phyloP scores from a whole-genome alignment of 1,140 invertebrate genomes.

The Drosophila ambigua region DNA sequence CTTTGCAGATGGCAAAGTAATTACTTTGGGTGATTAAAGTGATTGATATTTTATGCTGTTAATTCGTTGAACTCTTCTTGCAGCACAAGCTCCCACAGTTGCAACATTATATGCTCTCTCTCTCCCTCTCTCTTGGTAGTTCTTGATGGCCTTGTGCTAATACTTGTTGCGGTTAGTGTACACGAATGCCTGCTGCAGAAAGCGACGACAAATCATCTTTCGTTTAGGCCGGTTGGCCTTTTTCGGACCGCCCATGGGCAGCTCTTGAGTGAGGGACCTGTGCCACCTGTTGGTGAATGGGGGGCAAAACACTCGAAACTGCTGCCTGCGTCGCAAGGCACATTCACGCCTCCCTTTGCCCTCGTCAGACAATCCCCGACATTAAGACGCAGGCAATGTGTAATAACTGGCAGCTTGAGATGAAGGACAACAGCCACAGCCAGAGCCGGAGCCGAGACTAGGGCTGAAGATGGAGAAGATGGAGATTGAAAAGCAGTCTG shows the following conservation, averaged over 20 bases:
- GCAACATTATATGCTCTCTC: too few species aligned
- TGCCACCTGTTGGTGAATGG: slow-evolving; percentile 58
- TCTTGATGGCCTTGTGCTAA: too few species aligned
- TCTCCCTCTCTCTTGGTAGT: too few species aligned
- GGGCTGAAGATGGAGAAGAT: slow-evolving; percentile 16
- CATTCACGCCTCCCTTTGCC: slow-evolving; percentile 1
- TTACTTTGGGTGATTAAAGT: too few species aligned
- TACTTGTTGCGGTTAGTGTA: background rate
- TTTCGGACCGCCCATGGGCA: background rate
- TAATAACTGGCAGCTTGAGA: slow-evolving; percentile 62
- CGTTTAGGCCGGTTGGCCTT: background rate
- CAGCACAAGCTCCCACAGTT: too few species aligned
- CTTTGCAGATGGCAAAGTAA: too few species aligned
- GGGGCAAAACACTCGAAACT: background rate
- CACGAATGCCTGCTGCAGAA: background rate
- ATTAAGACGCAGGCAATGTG: slow-evolving; percentile 70
- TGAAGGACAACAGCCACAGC: slow-evolving; percentile 29
- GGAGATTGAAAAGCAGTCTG: slow-evolving; percentile 25
- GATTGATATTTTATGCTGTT: too few species aligned
- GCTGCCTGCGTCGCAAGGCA: background rate
- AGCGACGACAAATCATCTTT: background rate
- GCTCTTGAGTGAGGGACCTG: slow-evolving; percentile 8
- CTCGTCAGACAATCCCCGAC: slow-evolving; percentile 41
- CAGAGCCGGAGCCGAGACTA: slow-evolving; percentile 15
- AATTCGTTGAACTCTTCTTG: too few species aligned